Evolutionary conservation across 2,113 vertebrate genomes (phyloP), one percentile per base, ranked within the genome.

Genomic region (Apteryx owenii): DNA sequence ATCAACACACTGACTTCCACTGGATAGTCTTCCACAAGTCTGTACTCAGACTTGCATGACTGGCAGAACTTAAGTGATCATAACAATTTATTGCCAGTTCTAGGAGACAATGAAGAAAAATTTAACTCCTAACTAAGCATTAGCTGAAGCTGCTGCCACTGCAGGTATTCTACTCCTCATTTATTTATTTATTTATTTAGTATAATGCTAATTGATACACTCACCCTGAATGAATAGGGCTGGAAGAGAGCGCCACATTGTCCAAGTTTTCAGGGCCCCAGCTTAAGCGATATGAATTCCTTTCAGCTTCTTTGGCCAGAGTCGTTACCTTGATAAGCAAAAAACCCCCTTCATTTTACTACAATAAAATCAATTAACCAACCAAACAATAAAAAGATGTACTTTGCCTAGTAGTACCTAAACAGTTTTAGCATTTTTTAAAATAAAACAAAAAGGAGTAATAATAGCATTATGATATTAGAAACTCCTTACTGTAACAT

Each of bases 221-320:
- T 97, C 96, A 99, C 99, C 99, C 99, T 82, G 99, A 99, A 97
- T 99, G 99, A 91, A 99, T 98, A 76, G 99, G 99, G 88, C 99
- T 99, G 91, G 99, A 99, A 88, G 99, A 99, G 95, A 99, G 98
- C 66, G 99, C 99, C 93, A 99, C 98, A 11, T 99, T 99, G 98
- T 99, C 99, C 98, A 99, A 96, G 95, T 99, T 99, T 90, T 99
- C 99, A 42, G 98, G 98, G 80, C 99, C 99, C 99, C 99, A 99
- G 97, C 98, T 99, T 83, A 99, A 97, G 85, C 99, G 98, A 97
- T 98, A 99, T 0, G 99, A 98, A 92, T 99, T 99, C 95, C 97
- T 99, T 94, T 99, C 99, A 61, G 98, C 98, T 90, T 99, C 99
- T 93, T 99, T 98, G 93, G 98, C 90, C 71, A 99, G 97, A 42